These are phyloP conservation scores for Caenorhabditis drosophilae DNA, from an alignment of 2,888 invertebrate genomes.

Conservation along the genomic window DNA sequence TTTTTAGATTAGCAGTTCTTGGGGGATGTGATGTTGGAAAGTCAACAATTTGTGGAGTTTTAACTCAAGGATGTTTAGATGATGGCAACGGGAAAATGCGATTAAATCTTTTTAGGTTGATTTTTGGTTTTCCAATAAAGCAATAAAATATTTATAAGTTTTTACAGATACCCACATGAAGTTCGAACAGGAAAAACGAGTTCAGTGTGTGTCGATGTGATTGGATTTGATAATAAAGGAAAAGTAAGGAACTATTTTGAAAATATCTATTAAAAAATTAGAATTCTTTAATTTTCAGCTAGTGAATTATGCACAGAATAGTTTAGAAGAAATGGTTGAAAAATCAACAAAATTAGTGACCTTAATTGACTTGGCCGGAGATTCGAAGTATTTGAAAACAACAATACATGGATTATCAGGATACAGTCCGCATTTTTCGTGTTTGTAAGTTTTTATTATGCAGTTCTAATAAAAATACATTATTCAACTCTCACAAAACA, in stretches of 20 bases:
- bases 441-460: slow-evolving; percentile 73
- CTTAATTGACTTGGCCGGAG: slow-evolving; percentile 93
- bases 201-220: slow-evolving; percentile 84
- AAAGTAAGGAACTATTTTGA: slow-evolving; percentile 48
- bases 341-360: slow-evolving; percentile 89
- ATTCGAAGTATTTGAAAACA: slow-evolving; percentile 91
- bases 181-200: slow-evolving; percentile 92
- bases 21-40: slow-evolving; percentile 88
- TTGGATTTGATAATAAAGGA: slow-evolving; percentile 82
- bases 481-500: too few relatives aligned
- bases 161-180: slow-evolving; percentile 82
- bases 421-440: slow-evolving; percentile 72
- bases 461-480: background rate
- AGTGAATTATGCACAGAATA: slow-evolving; percentile 60
- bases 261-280: too few relatives aligned
- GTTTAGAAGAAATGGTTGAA: slow-evolving; percentile 82
- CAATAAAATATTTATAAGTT: background rate
- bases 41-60: slow-evolving; percentile 89
- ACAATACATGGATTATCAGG: slow-evolving; percentile 84
- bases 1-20: slow-evolving; percentile 85
- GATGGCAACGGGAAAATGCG: slow-evolving; percentile 88
- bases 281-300: slow-evolving; percentile 44
- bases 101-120: slow-evolving; percentile 82
- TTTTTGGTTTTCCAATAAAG: background rate
- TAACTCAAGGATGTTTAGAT: slow-evolving; percentile 93